Evolutionary conservation across 2,888 invertebrate genomes (phyloP).

Genomic region (Phrixothrix hirtus): DNA sequence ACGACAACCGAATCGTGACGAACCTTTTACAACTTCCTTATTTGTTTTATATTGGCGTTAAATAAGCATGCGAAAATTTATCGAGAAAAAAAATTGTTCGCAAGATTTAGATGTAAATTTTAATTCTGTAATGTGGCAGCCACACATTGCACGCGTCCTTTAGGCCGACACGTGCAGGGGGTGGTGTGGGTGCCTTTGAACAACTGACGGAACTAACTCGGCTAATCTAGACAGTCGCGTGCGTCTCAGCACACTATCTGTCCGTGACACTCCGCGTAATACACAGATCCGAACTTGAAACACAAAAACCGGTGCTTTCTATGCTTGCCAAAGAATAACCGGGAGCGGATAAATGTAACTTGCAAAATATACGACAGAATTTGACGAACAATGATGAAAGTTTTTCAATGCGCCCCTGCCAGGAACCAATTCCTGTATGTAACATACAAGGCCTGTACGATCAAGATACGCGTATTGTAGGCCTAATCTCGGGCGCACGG

Average conservation of each 20-base stretch:
- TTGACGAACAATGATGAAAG: too few relatives aligned
- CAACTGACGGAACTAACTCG: slow-evolving; percentile 39
- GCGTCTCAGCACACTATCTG: slow-evolving; percentile 39
- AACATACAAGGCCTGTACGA: slow-evolving; percentile 35
- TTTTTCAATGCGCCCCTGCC: slow-evolving; percentile 19
- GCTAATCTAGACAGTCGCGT: slow-evolving; percentile 41
- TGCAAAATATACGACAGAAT: too few relatives aligned
- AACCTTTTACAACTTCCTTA: slow-evolving; percentile 21
- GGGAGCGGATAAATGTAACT: too few relatives aligned
- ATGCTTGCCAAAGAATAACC: too few relatives aligned
- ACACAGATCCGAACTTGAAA: slow-evolving; percentile 25
- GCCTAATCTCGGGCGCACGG: slow-evolving; percentile 52
- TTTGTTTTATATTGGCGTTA: slow-evolving; percentile 16
- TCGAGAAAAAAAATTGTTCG: background rate
- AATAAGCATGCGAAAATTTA: background rate
- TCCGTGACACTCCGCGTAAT: slow-evolving; percentile 38
- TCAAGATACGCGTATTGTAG: slow-evolving; percentile 51
- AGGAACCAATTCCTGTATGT: slow-evolving; percentile 39
- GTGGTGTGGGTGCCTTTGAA: slow-evolving; percentile 25
- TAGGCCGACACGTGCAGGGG: slow-evolving; percentile 23
- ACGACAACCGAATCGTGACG: slow-evolving; percentile 18
- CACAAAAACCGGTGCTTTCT: too few relatives aligned
- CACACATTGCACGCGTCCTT: slow-evolving; percentile 14
- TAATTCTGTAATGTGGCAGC: slow-evolving; percentile 25
- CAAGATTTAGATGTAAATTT: slow-evolving; percentile 10